A percentile compares a stretch with the other conserved stretches of the same genome.
Evolutionary conservation across 2,797 vertebrate genomes (phyloP).

Genomic region (Fringilla coelebs): DNA sequence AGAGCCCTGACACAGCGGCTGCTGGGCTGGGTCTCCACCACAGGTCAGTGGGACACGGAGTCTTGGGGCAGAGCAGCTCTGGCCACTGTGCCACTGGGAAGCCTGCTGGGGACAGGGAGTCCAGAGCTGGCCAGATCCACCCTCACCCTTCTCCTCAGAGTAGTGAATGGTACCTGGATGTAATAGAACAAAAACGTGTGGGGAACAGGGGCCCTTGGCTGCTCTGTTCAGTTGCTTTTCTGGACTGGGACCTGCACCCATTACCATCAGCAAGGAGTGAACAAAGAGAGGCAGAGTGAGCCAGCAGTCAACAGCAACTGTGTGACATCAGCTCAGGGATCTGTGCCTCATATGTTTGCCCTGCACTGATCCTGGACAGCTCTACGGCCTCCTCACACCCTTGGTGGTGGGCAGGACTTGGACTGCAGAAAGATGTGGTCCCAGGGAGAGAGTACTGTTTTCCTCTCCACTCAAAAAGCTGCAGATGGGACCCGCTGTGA

Average conservation of each 20-base stretch:
- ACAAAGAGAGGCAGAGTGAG: background rate
- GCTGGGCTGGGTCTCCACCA: background rate
- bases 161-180: background rate
- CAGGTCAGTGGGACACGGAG: background rate
- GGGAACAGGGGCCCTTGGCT: background rate
- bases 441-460: background rate
- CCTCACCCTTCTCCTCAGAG: background rate
- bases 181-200: background rate
- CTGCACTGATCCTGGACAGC: background rate
- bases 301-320: background rate
- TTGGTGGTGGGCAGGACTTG: fast-evolving
- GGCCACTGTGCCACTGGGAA: background rate
- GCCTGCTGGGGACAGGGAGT: background rate
- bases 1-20: background rate
- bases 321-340: background rate
- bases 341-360: background rate
- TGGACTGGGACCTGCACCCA: background rate
- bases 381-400: background rate
- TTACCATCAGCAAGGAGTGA: background rate
- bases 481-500: background rate
- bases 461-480: background rate
- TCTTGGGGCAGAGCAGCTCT: background rate
- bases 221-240: background rate
- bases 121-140: background rate
- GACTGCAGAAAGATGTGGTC: background rate